A percentile compares a stretch with the other conserved stretches of the same genome.
Evolutionary conservation across 2,797 vertebrate species (phyloP).

Genomic region (Acropternis orthonyx): DNA sequence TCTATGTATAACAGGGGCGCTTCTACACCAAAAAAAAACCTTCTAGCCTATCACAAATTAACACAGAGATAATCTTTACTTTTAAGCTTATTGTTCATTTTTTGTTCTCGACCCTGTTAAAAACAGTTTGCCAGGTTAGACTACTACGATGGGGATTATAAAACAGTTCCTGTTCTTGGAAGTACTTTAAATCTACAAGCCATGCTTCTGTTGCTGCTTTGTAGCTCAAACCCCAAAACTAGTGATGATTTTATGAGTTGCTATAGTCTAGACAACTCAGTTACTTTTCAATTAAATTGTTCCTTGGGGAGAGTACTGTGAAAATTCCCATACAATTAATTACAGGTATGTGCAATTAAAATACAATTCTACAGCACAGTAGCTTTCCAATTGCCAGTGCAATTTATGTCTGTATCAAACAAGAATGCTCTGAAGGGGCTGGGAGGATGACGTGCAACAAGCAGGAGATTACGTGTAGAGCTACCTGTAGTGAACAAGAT

Average conservation of each 20-base stretch:
- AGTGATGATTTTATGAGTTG: conserved; percentile 75
- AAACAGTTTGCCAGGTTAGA: background rate
- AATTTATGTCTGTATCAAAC: conserved; percentile 52
- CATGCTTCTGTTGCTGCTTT: conserved; percentile 59
- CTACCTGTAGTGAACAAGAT: background rate
- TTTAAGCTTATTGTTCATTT: background rate
- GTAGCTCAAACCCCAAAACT: conserved; percentile 66
- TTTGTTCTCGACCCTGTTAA: background rate
- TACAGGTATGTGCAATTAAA: conserved; percentile 61
- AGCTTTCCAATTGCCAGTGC: background rate
- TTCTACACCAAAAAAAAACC: background rate
- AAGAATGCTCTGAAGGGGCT: conserved; percentile 21
- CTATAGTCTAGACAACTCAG: conserved; percentile 72
- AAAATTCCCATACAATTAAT: conserved; percentile 73
- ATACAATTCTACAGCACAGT: conserved; percentile 37
- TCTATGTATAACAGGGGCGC: rapidly evolving
- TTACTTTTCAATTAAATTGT: conserved; percentile 72
- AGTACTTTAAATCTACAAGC: conserved; percentile 42
- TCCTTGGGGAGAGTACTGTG: conserved; percentile 68
- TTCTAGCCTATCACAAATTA: background rate
- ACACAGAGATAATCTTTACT: background rate
- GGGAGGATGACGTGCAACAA: background rate
- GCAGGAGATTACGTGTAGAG: background rate
- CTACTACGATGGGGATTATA: conserved; percentile 47
- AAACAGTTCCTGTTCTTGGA: conserved; percentile 45